Evolutionary conservation across 2,113 vertebrate species (phyloP).

Genomic region (Caretta caretta): DNA sequence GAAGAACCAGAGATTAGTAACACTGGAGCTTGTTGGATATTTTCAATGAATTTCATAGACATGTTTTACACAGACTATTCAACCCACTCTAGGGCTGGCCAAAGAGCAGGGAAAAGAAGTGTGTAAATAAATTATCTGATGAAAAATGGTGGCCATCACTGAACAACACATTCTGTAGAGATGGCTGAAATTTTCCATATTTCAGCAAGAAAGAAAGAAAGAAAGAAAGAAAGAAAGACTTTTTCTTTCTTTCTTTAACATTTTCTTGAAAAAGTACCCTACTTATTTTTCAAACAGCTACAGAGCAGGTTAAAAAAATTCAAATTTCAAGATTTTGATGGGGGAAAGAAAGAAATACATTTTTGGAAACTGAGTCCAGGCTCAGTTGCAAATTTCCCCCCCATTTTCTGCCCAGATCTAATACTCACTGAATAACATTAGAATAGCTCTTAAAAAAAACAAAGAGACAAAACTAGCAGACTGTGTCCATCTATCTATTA

Average conservation of each 20-base stretch:
- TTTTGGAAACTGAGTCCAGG: not conserved
- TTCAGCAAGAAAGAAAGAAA: not conserved
- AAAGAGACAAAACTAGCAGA: not conserved
- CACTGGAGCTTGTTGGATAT: not conserved
- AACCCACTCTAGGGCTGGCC: not conserved
- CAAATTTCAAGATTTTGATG: not conserved
- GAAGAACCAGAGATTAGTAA: not conserved
- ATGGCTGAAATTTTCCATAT: not conserved
- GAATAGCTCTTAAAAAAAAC: not conserved
- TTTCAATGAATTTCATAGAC: not conserved
- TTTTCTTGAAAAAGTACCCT: not conserved
- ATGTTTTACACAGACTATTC: not conserved
- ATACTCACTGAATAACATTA: not conserved
- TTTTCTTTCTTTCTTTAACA: too few species aligned
- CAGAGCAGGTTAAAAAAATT: not conserved
- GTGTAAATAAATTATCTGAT: not conserved
- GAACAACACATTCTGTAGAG: not conserved
- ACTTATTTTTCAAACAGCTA: not conserved
- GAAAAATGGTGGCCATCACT: not conserved
- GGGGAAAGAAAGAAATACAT: not conserved
- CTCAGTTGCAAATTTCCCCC: not conserved
- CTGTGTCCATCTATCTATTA: not conserved
- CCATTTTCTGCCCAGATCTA: not conserved
- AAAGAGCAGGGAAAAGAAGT: not conserved
- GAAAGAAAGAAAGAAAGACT: too few species aligned